Conservation (phyloP, 1,140 invertebrate species). For the Oryctes rhinoceros region DNA sequence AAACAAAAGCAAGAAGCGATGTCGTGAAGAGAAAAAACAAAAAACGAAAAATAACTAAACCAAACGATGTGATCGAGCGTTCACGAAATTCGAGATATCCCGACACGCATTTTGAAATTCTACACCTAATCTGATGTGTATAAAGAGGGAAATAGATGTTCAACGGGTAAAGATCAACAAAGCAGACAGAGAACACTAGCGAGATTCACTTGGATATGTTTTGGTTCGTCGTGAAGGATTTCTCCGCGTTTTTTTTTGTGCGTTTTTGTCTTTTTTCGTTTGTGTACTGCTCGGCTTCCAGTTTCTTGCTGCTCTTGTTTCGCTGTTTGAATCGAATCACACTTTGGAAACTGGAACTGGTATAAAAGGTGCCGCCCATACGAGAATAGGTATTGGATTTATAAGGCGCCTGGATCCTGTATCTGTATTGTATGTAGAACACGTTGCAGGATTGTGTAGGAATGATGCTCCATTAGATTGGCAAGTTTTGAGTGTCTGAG, state of each 20-base stretch:
- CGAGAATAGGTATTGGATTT: not conserved
- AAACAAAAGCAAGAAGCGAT: not conserved
- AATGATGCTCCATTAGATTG: not conserved
- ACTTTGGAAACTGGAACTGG: slow-evolving; percentile 20
- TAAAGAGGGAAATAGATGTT: not conserved
- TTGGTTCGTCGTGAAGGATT: too few species aligned
- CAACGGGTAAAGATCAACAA: too few species aligned
- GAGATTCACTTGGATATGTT: too few species aligned
- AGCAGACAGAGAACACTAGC: too few species aligned
- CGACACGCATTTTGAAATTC: slow-evolving; percentile 37
- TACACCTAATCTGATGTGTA: slow-evolving; percentile 28
- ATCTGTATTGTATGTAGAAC: slow-evolving; percentile 24
- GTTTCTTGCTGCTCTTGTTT: not conserved
- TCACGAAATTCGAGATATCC: slow-evolving; percentile 26
- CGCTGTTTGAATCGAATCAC: not conserved
- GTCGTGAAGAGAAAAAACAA: not conserved
- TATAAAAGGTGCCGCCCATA: not conserved
- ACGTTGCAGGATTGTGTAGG: not conserved
- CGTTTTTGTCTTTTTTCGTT: too few species aligned
- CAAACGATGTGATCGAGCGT: not conserved
- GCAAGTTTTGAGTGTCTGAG: too few species aligned
- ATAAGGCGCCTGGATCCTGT: not conserved
- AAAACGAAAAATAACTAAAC: not conserved
- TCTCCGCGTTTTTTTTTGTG: too few species aligned
- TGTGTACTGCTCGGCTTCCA: not conserved